phyloP scores from a whole-genome alignment of 2,888 invertebrate genomes.

The Caenorhabditis panamensis region DNA sequence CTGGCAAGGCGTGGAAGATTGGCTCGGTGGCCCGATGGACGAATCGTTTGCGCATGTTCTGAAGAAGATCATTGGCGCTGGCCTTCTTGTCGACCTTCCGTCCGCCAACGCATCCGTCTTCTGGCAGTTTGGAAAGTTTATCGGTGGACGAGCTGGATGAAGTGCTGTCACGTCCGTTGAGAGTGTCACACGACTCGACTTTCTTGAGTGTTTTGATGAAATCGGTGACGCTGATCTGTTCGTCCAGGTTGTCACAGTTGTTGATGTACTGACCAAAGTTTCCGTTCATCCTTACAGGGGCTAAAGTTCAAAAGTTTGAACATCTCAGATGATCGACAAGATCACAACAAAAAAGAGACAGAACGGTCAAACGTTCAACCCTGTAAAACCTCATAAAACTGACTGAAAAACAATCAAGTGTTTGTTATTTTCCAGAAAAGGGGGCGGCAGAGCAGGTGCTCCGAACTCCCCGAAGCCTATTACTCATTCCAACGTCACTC shows the following conservation, averaged over 20 bases:
- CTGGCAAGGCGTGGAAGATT: constrained; percentile 64
- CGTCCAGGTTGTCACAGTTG: constrained; percentile 65
- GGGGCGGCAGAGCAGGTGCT: background rate
- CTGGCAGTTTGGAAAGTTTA: constrained; percentile 47
- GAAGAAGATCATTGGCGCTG: constrained; percentile 64
- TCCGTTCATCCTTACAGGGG: constrained; percentile 41
- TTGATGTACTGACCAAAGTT: constrained; percentile 63
- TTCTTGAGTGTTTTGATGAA: constrained; percentile 71
- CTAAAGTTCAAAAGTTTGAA: background rate
- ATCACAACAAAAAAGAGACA: too few species aligned
- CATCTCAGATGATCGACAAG: too few species aligned
- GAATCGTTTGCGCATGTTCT: constrained; percentile 66
- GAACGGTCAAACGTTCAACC: too few species aligned
- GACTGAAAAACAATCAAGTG: too few species aligned
- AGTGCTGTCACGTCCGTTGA: constrained; percentile 49
- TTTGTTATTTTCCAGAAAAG: background rate
- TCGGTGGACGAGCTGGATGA: constrained; percentile 60
- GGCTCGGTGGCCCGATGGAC: constrained; percentile 70
- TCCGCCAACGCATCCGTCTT: constrained; percentile 44
- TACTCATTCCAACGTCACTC: background rate
- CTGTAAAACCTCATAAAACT: too few species aligned
- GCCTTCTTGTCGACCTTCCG: constrained; percentile 64
- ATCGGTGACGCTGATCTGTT: constrained; percentile 65
- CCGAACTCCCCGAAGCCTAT: background rate
- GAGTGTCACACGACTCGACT: constrained; percentile 60